Base-by-base conservation (phyloP, 1,140 invertebrate genomes). In the Aphelenchoides avenae region DNA sequence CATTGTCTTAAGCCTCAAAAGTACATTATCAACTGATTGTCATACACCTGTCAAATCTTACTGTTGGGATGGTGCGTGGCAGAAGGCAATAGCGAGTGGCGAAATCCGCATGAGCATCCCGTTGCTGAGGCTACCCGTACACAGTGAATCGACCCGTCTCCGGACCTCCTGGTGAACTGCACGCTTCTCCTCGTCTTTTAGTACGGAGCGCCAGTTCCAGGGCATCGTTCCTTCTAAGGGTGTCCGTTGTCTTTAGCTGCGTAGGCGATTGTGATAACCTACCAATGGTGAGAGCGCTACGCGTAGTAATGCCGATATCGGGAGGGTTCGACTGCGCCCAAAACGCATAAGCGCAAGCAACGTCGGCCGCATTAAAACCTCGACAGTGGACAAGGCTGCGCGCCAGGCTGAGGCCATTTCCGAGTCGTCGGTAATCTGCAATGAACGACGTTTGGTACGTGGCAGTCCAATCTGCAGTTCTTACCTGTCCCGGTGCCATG, bases 51-150 rank as follows among this genome's bases (percentile, higher is more conserved):
- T 15, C 15, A 56, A 22, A 5, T 11, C 52, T 55, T 4, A 55
- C 61, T 44, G 9, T 33, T 66, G 49, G 22, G 27, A 11, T 7
- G 2, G 5, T 26, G 29, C 18, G n/a, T 64, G 34, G 24, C 36
- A 11, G 9, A 33, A 27, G 13, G 61, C 59, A 48, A 61, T 65
- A 27, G 33, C 59, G 5, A 61, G 40, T 5, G 59, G 59, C 18
- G 59, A 65, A 20, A 64, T 57, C 5, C 59, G 61, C 59, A 61
- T 61, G 31, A 61, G 31, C 29, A 52, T 42, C 34, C 59, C 59
- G 33, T 61, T 61, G 49, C 61, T 66, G 26, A 65, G 22, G 46
- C 59, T 61, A 9, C 47, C 13, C 18, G 20, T 7, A 29, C 64
- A 57, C 2, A 13, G 13, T 26, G 55, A 18, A 6, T 58, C 11